Evolutionary conservation across 2,888 invertebrate genomes (phyloP), one percentile per base, ranked within the genome.

Genomic region (Drosophila prostipennis): DNA sequence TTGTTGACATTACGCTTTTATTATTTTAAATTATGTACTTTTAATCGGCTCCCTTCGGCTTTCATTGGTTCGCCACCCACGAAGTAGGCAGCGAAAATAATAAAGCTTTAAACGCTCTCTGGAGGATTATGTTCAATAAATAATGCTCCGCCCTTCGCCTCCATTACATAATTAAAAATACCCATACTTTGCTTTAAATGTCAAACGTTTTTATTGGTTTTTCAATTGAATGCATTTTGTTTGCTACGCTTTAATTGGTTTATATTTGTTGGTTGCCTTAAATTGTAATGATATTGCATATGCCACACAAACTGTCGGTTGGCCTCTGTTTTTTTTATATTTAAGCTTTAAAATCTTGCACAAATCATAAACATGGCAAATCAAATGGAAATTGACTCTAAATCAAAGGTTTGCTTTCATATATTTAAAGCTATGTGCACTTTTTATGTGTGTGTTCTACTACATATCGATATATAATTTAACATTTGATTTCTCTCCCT

Each of bases 211-310:
- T 68, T 70, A 71, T 70, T 70, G 46, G 39, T 43, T 70, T 84
- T 79, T 75, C 53, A 72, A 77, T 75, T 80, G 68, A 53, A 56
- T 72, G 72, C 42, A 52, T 68, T 61, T 59, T 49, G 26, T 40
- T 48, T 57, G 55, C 72, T 52, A 40, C 64, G 40, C 42, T 55
- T 45, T 42, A 46, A 54, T 55, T 70, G 53, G 52, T 76, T 57
- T 59, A 42, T 59, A 48, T 51, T 65, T 46, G 8, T 58, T 61
- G 56, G 19, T 40, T 52, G n/a, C 32, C 87, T 82, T 82, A 86
- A 60, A 46, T 60, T 32, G 48, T 78, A 71, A 78, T 82, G 87
- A 82, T 82, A 82, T 86, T 82, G 87, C 87, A 74, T 86, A 80
- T 77, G 87, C 82, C 82, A 82, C 84, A 71, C 77, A 75, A 74